Evolutionary conservation across 1,140 invertebrate genomes (phyloP).

Genomic region (Drosophila jambulina): DNA sequence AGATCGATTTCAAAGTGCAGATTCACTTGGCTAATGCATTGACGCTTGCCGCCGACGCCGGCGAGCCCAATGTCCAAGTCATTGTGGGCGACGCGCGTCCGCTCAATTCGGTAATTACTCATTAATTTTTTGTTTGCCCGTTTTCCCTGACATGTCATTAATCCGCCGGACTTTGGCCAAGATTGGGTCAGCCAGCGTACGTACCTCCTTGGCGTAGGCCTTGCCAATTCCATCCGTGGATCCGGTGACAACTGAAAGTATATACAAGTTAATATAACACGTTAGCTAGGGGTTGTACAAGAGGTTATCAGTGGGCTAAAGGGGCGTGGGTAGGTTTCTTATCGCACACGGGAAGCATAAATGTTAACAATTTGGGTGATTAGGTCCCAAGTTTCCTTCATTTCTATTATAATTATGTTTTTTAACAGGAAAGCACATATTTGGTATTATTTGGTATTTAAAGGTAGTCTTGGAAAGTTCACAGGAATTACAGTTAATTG

Average conservation of each 20-base stretch:
- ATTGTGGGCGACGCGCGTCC: constrained; percentile 25
- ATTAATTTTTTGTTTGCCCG: constrained; percentile 30
- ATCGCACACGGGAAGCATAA: constrained; percentile 31
- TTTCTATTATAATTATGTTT: not conserved
- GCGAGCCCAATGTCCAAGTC: constrained; percentile 39
- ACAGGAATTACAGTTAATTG: not conserved
- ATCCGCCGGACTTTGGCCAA: constrained; percentile 20
- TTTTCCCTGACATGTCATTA: constrained; percentile 23
- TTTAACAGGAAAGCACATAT: not conserved
- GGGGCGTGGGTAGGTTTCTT: constrained; percentile 21
- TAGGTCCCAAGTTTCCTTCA: not conserved
- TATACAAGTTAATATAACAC: constrained; percentile 51
- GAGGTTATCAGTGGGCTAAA: constrained; percentile 14
- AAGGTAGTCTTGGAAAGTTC: not conserved
- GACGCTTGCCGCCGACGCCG: not conserved
- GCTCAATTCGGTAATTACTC: constrained; percentile 30
- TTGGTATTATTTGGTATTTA: not conserved
- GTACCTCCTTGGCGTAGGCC: constrained; percentile 92
- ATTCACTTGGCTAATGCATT: constrained; percentile 40
- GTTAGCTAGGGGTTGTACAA: constrained; percentile 11
- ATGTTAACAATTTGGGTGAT: constrained; percentile 2
- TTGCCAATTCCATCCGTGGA: constrained; percentile 97
- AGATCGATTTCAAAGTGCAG: constrained; percentile 63
- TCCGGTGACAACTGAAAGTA: constrained; percentile 93
- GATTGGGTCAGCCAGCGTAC: constrained; percentile 41